These are phyloP conservation scores for Pyxicephalus adspersus DNA, from an alignment of 2,113 vertebrate species.

Conservation along the genomic window DNA sequence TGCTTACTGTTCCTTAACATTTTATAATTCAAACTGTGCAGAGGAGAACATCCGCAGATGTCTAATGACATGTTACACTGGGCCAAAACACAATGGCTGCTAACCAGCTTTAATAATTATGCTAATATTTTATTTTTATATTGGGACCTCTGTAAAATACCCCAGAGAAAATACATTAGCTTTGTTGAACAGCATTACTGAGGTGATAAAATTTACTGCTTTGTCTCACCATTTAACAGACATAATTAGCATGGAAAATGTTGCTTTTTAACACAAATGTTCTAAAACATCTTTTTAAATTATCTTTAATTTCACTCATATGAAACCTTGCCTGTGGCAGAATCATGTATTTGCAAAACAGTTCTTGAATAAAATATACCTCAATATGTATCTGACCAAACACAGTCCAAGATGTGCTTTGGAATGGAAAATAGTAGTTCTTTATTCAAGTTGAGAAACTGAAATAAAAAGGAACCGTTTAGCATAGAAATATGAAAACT, in stretches of 20 bases:
- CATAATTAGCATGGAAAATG: not conserved
- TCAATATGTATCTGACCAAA: not conserved
- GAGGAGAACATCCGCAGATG: not conserved
- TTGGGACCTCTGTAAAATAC: not conserved
- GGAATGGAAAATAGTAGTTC: not conserved
- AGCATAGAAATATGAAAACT: too few relatives aligned
- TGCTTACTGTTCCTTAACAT: not conserved
- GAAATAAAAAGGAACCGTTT: not conserved
- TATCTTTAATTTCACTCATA: slow-evolving; percentile 24
- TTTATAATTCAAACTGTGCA: slow-evolving; percentile 7
- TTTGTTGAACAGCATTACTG: not conserved
- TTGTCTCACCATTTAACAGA: slow-evolving; percentile 2
- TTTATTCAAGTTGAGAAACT: not conserved
- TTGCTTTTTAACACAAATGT: not conserved
- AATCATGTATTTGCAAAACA: not conserved
- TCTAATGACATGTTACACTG: slow-evolving; percentile 6
- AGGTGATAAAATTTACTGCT: slow-evolving; percentile 16
- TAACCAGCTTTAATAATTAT: slow-evolving; percentile 25
- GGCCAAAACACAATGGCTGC: not conserved
- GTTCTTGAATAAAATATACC: slow-evolving; percentile 16
- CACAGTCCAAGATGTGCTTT: not conserved
- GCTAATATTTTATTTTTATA: slow-evolving; percentile 19
- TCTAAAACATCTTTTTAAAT: slow-evolving; percentile 10
- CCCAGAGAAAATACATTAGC: slow-evolving; percentile 11
- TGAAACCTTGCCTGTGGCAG: slow-evolving; percentile 17